Percentiles rank a stretch among this genome's conserved stretches.
phyloP scores from a whole-genome alignment of 2,797 vertebrate genomes.

The Dromococcyx pavoninus region DNA sequence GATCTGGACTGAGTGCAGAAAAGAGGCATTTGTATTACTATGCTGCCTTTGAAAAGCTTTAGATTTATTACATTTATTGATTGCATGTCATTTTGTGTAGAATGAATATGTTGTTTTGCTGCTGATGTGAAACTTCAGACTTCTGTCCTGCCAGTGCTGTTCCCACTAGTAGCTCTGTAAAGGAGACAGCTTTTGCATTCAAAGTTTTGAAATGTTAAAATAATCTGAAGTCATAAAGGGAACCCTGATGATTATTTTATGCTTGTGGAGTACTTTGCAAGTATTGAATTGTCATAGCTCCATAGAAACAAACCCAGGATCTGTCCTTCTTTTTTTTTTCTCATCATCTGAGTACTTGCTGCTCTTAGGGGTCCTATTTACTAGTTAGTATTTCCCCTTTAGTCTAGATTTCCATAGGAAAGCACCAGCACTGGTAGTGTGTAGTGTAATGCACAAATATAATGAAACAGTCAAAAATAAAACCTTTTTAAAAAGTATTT shows the following conservation, averaged over 20 bases:
- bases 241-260: background rate
- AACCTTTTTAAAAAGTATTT: background rate
- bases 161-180: background rate
- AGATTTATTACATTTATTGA: constrained; percentile 50
- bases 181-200: background rate
- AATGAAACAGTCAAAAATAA: background rate
- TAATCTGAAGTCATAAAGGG: background rate
- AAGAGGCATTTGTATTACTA: constrained; percentile 18
- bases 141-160: background rate
- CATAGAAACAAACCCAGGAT: background rate
- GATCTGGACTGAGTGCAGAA: background rate
- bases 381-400: background rate
- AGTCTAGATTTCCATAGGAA: background rate
- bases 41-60: constrained; percentile 23
- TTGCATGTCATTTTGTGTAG: constrained; percentile 23
- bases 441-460: background rate
- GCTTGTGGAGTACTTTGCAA: background rate
- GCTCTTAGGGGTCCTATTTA: background rate
- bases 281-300: background rate
- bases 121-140: constrained; percentile 43
- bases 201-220: background rate
- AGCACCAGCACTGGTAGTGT: background rate
- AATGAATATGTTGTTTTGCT: constrained; percentile 29
- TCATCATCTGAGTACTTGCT: background rate
- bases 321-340: background rate